A percentile compares a stretch with the other conserved stretches of the same genome.
phyloP scores from a whole-genome alignment of 2,888 invertebrate genomes.

The Seladonia tumulorum region DNA sequence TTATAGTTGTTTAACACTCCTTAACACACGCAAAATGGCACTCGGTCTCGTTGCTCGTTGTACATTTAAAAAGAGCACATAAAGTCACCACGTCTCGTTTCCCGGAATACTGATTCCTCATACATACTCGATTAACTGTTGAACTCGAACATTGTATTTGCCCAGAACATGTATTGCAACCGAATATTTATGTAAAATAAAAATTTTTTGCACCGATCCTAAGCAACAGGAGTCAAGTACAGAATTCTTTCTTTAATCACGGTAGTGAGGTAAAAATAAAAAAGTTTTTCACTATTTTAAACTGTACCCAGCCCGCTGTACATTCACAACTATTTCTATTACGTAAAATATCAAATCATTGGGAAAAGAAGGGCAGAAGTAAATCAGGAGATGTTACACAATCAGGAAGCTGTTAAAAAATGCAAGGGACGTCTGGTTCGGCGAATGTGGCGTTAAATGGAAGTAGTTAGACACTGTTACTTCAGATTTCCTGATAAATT shows the following conservation, averaged over 20 bases:
- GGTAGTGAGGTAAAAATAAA: no score
- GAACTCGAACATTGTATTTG: no score
- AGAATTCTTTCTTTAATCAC: no score
- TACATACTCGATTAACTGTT: no score
- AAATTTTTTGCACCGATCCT: no score
- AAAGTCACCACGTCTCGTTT: neutral
- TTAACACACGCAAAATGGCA: conserved; percentile 27
- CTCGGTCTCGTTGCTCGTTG: conserved; percentile 24
- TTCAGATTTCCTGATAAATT: neutral
- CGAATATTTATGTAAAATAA: no score
- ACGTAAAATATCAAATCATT: neutral
- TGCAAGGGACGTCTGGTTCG: neutral
- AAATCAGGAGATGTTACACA: neutral
- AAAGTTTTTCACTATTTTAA: no score
- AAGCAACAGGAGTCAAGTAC: no score
- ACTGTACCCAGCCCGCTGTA: no score
- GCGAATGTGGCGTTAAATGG: neutral
- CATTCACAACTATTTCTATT: no score
- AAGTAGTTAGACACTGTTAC: neutral
- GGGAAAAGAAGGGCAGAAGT: neutral
- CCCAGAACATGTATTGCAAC: no score
- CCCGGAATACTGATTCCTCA: neutral
- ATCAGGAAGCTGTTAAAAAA: neutral
- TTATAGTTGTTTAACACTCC: conserved; percentile 45
- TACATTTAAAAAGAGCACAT: neutral